Evolutionary conservation across 2,113 vertebrate species (phyloP).

Genomic region (Arothron firmamentum): DNA sequence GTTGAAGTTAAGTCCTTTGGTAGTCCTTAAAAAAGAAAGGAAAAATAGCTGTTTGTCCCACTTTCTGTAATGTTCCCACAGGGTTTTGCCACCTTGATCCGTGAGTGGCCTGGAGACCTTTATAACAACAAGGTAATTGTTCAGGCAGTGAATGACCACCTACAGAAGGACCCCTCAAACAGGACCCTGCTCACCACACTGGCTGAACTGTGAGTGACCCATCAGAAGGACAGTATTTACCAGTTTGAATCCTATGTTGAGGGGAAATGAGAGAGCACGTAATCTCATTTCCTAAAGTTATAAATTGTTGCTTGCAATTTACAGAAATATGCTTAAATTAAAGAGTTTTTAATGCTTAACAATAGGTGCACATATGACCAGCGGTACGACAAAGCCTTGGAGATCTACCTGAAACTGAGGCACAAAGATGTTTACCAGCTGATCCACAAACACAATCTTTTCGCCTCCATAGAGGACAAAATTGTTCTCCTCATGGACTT

Average conservation of each 20-base stretch:
- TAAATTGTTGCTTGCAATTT: too few species aligned
- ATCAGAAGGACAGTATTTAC: background rate
- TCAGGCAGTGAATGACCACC: conserved; percentile 87
- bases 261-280: too few species aligned
- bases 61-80: conserved; percentile 38
- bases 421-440: conserved; percentile 97
- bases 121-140: conserved; percentile 96
- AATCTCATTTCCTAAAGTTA: too few species aligned
- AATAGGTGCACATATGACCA: conserved; percentile 94
- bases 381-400: conserved; percentile 91
- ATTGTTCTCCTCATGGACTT: conserved; percentile 98
- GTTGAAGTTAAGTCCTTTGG: too few species aligned
- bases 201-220: conserved; percentile 88
- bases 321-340: too few species aligned
- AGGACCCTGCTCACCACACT: conserved; percentile 86
- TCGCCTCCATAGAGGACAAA: conserved; percentile 95
- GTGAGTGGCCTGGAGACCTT: conserved; percentile 95
- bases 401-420: conserved; percentile 92
- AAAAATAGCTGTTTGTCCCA: background rate
- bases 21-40: too few species aligned
- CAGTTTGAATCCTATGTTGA: too few species aligned
- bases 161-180: conserved; percentile 89
- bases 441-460: conserved; percentile 98
- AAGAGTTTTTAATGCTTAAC: conserved; percentile 1
- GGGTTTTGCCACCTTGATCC: conserved; percentile 93